Percentiles rank a stretch among this genome's conserved stretches.
These are phyloP conservation scores for Meandrusa payeni DNA, from an alignment of 2,888 invertebrate species.

Conservation along the genomic window DNA sequence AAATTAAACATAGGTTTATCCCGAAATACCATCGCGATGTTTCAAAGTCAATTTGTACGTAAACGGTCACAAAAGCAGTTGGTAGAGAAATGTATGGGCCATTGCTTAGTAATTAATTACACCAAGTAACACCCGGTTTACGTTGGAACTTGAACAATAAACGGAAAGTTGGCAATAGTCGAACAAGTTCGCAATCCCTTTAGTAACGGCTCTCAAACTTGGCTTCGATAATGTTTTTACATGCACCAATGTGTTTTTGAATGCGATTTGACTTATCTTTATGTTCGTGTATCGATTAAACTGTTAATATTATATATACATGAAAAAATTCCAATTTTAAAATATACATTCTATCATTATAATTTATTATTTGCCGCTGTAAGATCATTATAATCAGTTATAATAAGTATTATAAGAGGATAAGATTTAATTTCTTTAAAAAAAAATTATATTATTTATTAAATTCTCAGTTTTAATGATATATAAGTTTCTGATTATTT, in stretches of 20 bases:
- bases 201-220: conserved; percentile 21
- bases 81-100: conserved; percentile 38
- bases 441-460: too few relatives aligned
- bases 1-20: conserved; percentile 5
- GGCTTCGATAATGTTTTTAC: conserved; percentile 30
- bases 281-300: neutral
- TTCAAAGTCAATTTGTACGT: conserved; percentile 38
- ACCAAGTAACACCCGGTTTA: conserved; percentile 37
- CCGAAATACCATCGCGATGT: conserved; percentile 28
- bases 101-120: conserved; percentile 57
- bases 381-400: too few relatives aligned
- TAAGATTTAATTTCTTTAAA: too few relatives aligned
- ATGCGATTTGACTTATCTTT: conserved; percentile 11
- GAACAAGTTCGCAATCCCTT: conserved; percentile 9
- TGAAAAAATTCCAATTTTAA: too few relatives aligned
- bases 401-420: too few relatives aligned
- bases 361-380: too few relatives aligned
- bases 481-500: too few relatives aligned
- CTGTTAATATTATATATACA: too few relatives aligned
- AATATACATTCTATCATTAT: too few relatives aligned
- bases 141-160: conserved; percentile 53
- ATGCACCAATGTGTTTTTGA: conserved; percentile 28
- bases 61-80: conserved; percentile 33
- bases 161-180: conserved; percentile 41
- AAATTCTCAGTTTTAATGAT: too few relatives aligned